Percentiles rank a stretch among this genome's conserved stretches.
phyloP scores from a whole-genome alignment of 2,113 vertebrate genomes.

The Tragelaphus scriptus region DNA sequence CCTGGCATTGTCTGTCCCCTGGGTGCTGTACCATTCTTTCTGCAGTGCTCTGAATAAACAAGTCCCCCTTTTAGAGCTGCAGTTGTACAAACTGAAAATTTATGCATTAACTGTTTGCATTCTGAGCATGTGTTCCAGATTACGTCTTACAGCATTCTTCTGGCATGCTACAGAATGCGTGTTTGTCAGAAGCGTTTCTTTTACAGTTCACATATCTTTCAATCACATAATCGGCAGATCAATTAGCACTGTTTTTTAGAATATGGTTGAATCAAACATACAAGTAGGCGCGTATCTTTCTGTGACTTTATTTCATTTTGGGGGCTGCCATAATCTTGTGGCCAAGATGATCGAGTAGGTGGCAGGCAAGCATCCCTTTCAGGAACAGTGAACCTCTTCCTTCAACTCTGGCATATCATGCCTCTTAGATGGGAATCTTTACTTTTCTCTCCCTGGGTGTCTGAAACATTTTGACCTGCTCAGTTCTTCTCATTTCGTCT shows the following conservation, averaged over 20 bases:
- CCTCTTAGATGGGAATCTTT: constrained; percentile 57
- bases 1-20: constrained; percentile 88
- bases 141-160: constrained; percentile 89
- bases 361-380: not conserved
- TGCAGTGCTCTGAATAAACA: constrained; percentile 95
- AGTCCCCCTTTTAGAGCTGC: constrained; percentile 89
- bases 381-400: not conserved
- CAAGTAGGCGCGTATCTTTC: not conserved
- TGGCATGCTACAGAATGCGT: constrained; percentile 78
- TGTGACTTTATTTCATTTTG: constrained; percentile 50
- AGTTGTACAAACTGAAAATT: constrained; percentile 89
- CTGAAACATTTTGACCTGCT: constrained; percentile 59
- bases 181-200: constrained; percentile 76
- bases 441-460: constrained; percentile 46
- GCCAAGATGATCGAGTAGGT: constrained; percentile 21
- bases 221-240: constrained; percentile 77
- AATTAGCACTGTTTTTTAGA: constrained; percentile 77
- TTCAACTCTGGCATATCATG: constrained; percentile 50
- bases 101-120: constrained; percentile 94
- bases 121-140: constrained; percentile 95
- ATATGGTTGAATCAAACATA: constrained; percentile 65
- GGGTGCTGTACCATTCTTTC: constrained; percentile 91
- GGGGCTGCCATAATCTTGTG: constrained; percentile 35
- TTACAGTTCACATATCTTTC: constrained; percentile 77
- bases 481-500: not conserved